phyloP scores from a whole-genome alignment of 2,113 vertebrate species.

The Maylandia zebra region DNA sequence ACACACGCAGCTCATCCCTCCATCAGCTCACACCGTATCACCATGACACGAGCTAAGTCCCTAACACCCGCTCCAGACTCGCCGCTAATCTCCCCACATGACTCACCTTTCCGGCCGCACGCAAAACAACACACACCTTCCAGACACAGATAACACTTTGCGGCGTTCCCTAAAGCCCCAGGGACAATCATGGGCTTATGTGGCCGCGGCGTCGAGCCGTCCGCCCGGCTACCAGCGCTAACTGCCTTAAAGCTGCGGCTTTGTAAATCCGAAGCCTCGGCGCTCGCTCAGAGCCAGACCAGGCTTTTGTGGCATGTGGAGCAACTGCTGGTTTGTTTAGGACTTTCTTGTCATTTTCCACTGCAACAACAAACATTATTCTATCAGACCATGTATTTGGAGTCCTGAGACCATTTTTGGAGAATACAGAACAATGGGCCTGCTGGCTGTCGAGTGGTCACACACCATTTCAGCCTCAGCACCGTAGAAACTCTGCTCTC shows the following conservation, averaged over 20 bases:
- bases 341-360: constrained; percentile 12
- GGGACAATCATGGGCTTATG: neutral
- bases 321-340: constrained; percentile 32
- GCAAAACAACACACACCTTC: constrained; percentile 28
- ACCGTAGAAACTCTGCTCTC: neutral
- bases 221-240: neutral
- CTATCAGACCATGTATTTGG: neutral
- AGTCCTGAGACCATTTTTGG: neutral
- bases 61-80: constrained; percentile 1
- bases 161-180: neutral
- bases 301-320: constrained; percentile 35
- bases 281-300: neutral
- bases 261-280: neutral
- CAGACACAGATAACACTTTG: constrained; percentile 19
- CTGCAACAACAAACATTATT: constrained; percentile 28
- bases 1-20: neutral
- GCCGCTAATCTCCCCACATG: constrained; percentile 19
- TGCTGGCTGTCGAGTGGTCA: constrained; percentile 5
- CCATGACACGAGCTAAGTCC: neutral
- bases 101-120: neutral
- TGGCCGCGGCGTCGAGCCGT: neutral
- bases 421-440: constrained; percentile 14
- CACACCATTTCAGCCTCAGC: constrained; percentile 22
- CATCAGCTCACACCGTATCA: constrained; percentile 1
- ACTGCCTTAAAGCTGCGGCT: constrained; percentile 16